Evolutionary conservation across 2,113 vertebrate species (phyloP).

Genomic region (Salvator merianae): DNA sequence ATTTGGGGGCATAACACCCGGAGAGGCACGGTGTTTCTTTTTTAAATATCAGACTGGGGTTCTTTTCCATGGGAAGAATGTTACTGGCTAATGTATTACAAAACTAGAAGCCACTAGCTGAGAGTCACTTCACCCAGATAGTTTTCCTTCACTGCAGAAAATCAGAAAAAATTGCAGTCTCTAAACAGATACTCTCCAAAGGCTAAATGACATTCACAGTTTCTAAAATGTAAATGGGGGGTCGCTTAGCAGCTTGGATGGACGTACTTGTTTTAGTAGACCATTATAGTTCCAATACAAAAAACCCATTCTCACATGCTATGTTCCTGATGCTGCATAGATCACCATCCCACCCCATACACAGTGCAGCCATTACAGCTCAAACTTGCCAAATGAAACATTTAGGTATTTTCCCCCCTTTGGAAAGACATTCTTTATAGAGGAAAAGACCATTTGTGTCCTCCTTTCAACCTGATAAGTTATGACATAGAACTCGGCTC

Average conservation of each 20-base stretch:
- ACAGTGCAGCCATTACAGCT: background rate
- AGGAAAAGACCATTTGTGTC: background rate
- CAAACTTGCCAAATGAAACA: background rate
- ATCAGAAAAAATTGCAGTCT: background rate
- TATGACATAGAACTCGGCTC: background rate
- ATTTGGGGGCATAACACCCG: too few relatives aligned
- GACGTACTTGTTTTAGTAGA: background rate
- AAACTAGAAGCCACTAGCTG: background rate
- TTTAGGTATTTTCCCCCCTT: too few relatives aligned
- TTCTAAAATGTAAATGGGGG: background rate
- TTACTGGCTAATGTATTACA: slow-evolving; percentile 33
- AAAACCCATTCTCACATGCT: too few relatives aligned
- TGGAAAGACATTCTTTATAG: too few relatives aligned
- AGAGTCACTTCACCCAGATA: background rate
- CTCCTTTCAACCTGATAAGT: background rate
- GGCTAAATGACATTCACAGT: background rate
- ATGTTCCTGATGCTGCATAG: background rate
- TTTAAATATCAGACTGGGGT: background rate
- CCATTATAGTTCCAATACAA: background rate
- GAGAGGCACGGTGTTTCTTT: too few relatives aligned
- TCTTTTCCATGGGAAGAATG: slow-evolving; percentile 33
- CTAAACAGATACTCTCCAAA: background rate
- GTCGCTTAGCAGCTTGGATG: background rate
- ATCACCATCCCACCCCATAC: too few relatives aligned
- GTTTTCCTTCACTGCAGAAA: background rate